A percentile compares a stretch with the other conserved stretches of the same genome.
phyloP scores from a whole-genome alignment of 2,888 invertebrate genomes.

The Pandemis cinnamomeana region DNA sequence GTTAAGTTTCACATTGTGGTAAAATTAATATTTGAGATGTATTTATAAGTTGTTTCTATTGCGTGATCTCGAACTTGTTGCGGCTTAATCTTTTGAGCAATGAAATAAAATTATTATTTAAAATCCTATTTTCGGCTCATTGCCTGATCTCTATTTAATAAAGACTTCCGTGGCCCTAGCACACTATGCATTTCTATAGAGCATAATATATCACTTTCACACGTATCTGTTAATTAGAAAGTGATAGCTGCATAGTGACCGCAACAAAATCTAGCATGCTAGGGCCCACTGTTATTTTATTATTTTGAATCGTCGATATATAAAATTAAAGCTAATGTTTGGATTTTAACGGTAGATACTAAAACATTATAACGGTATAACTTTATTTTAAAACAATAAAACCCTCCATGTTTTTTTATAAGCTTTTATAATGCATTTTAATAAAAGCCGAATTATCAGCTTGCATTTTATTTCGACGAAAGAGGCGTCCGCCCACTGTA shows the following conservation, averaged over 20 bases:
- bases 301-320: background rate
- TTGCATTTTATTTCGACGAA: constrained; percentile 18
- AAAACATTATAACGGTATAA: constrained; percentile 1
- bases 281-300: background rate
- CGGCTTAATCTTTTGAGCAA: background rate
- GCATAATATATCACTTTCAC: background rate
- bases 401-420: constrained; percentile 13
- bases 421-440: constrained; percentile 31
- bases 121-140: background rate
- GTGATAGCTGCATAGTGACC: background rate
- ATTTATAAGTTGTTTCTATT: background rate
- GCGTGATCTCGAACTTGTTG: background rate
- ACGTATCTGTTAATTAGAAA: background rate
- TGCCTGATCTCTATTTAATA: constrained; percentile 1
- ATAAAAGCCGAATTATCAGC: constrained; percentile 17
- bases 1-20: background rate
- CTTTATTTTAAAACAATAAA: constrained; percentile 21
- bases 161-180: background rate
- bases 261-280: background rate
- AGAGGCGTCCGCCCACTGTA: background rate
- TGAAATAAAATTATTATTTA: background rate
- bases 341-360: background rate
- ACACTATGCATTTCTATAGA: background rate
- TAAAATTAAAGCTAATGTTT: background rate
- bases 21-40: background rate